Evolutionary conservation across 2,113 vertebrate genomes (phyloP).

Genomic region (Colius striatus): DNA sequence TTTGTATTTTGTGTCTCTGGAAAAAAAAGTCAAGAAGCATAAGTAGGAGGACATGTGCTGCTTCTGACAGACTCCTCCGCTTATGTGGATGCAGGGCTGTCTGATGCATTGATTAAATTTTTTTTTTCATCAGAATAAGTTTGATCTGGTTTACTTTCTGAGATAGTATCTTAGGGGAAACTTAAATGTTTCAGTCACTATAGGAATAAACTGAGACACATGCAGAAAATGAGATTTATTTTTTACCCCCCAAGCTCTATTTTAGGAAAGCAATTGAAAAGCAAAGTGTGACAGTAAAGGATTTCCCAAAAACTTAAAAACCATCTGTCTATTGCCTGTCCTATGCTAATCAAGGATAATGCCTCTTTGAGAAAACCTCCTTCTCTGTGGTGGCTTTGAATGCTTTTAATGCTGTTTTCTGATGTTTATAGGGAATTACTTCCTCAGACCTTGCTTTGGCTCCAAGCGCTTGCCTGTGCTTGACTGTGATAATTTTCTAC

Average conservation of each 20-base stretch:
- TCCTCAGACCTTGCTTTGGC: not conserved
- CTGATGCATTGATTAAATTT: not conserved
- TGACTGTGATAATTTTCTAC: not conserved
- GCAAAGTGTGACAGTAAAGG: not conserved
- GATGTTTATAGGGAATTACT: not conserved
- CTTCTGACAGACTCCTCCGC: not conserved
- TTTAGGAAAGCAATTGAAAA: not conserved
- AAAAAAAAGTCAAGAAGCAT: not conserved
- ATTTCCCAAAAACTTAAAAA: not conserved
- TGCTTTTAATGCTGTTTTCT: not conserved
- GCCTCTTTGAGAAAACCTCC: not conserved
- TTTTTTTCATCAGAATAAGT: not conserved
- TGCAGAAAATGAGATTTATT: not conserved
- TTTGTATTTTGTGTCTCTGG: not conserved
- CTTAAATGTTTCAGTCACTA: not conserved
- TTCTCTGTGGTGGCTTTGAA: not conserved
- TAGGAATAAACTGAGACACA: not conserved
- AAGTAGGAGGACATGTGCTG: not conserved
- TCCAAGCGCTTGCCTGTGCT: not conserved
- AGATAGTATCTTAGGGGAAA: not conserved
- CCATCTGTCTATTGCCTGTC: not conserved
- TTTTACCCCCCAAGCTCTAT: not conserved
- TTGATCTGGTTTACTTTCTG: not conserved
- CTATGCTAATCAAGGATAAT: not conserved
- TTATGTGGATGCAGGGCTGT: not conserved